Conservation (phyloP, 2,888 invertebrate genomes). For the Magallana nippona region DNA sequence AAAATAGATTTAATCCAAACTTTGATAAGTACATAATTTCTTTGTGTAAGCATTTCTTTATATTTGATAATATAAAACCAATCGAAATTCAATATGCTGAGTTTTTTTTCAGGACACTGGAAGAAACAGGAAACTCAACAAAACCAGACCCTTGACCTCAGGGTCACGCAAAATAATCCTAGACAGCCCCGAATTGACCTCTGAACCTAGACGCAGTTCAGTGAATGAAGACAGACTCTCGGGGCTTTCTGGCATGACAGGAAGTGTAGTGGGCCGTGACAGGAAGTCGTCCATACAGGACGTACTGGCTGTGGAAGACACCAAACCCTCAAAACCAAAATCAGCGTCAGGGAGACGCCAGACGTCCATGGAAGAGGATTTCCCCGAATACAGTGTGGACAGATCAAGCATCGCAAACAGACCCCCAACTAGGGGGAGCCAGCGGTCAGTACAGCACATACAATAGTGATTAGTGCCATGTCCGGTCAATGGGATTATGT, state of each 20-base stretch:
- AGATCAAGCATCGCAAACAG: conserved; percentile 63
- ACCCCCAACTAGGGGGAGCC: conserved; percentile 42
- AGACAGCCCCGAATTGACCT: neutral
- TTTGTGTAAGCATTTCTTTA: neutral
- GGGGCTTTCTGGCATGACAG: neutral
- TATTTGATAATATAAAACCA: neutral
- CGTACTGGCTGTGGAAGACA: conserved; percentile 58
- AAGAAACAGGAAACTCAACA: conserved; percentile 60
- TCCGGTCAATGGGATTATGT: too few species aligned
- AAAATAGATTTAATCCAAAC: too few species aligned
- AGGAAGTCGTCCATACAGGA: conserved; percentile 57
- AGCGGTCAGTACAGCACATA: neutral
- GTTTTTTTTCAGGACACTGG: conserved; percentile 55
- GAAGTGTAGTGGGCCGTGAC: conserved; percentile 32
- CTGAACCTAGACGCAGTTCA: neutral
- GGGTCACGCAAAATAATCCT: conserved; percentile 32
- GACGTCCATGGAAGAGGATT: conserved; percentile 56
- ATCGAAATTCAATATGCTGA: neutral
- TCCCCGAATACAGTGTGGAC: conserved; percentile 63
- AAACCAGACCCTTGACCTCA: conserved; percentile 60
- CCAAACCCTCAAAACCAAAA: conserved; percentile 43
- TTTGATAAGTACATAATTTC: too few species aligned
- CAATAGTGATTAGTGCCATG: too few species aligned
- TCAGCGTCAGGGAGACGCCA: conserved; percentile 48
- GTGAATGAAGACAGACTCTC: neutral